Evolutionary conservation across 2,888 invertebrate species (phyloP).

Genomic region (Himalopsyche anomala): DNA sequence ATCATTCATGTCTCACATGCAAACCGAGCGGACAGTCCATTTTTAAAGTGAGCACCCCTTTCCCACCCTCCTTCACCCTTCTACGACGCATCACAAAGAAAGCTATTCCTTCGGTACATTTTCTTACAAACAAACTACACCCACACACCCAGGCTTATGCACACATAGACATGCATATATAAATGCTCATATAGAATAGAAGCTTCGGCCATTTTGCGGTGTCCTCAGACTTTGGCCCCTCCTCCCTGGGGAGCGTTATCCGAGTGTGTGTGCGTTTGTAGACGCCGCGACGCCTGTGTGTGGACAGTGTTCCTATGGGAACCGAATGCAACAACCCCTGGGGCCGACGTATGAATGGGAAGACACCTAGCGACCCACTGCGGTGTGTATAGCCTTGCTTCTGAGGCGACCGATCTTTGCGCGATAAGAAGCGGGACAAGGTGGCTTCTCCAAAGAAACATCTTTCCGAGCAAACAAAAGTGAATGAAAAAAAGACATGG

Average conservation of each 20-base stretch:
- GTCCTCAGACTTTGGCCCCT: slow-evolving; percentile 72
- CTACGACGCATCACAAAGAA: slow-evolving; percentile 41
- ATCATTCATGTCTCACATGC: background rate
- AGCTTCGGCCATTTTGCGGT: slow-evolving; percentile 72
- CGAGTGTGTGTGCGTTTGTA: slow-evolving; percentile 56
- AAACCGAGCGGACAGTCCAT: slow-evolving; percentile 16
- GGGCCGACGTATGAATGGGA: slow-evolving; percentile 62
- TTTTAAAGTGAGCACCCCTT: slow-evolving; percentile 16
- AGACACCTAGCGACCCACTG: slow-evolving; percentile 45
- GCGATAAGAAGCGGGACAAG: slow-evolving; percentile 13
- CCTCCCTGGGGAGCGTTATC: slow-evolving; percentile 73
- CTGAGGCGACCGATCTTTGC: background rate
- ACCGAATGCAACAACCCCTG: slow-evolving; percentile 69
- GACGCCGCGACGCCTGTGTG: slow-evolving; percentile 52
- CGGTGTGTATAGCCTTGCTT: slow-evolving; percentile 12
- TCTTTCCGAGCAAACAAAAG: background rate
- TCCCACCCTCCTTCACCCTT: slow-evolving; percentile 36
- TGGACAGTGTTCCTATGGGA: slow-evolving; percentile 75
- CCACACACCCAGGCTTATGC: slow-evolving; percentile 48
- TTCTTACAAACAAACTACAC: slow-evolving; percentile 62
- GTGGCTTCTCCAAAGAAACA: background rate
- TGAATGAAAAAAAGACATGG: too few species aligned
- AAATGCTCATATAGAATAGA: slow-evolving; percentile 35
- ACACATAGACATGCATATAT: slow-evolving; percentile 49
- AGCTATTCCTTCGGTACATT: slow-evolving; percentile 29